Evolutionary conservation across 2,888 invertebrate species (phyloP), one percentile per base, ranked within the genome.

Genomic region (Plebejus argus): DNA sequence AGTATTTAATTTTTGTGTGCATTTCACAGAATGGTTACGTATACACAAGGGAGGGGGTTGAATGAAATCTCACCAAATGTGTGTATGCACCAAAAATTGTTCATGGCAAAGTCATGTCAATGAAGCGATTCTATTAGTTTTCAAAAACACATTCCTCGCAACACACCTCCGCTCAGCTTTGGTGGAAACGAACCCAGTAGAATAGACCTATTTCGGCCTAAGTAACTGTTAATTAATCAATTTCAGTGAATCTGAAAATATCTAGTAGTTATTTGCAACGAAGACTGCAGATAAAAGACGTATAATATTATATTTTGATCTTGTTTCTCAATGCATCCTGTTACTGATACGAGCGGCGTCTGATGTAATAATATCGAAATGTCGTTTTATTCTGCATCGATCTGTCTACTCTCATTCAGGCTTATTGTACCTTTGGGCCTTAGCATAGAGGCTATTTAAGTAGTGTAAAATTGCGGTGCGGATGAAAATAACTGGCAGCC

Each of bases 331-430:
- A 66, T 61, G 28, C 15, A 15, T 33, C 66, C 66, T 28, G 28
- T 15, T 66, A 28, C 28, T 66, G 15, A 23, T 20, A 33, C 15
- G 66, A 15, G 28, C 12, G 15, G 66, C 15, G 33, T 66, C 66
- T 66, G 23, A 66, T 66, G 23, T 4, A 20, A 61, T 20, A 20
- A 23, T 23, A 74, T 77, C 61, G 78, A 75, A 76, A 77, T 77
- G 75, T 79, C 78, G 78, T 78, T 79, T 78, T 78, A 77, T 78
- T 23, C 71, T 56, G 58, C 77, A 78, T 79, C 81, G 79, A 80
- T 80, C 78, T 79, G 81, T 80, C 79, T 80, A 77, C 61, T 53
- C 12, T 10, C 66, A 28, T 28, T 33, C 66, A 28, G 28, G 28
- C 15, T 15, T 53, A 53, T 53, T 53, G 1, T 53, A 53, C 18